Base-by-base conservation (phyloP, 2,797 vertebrate species). In the Peromyscus nudipes region DNA sequence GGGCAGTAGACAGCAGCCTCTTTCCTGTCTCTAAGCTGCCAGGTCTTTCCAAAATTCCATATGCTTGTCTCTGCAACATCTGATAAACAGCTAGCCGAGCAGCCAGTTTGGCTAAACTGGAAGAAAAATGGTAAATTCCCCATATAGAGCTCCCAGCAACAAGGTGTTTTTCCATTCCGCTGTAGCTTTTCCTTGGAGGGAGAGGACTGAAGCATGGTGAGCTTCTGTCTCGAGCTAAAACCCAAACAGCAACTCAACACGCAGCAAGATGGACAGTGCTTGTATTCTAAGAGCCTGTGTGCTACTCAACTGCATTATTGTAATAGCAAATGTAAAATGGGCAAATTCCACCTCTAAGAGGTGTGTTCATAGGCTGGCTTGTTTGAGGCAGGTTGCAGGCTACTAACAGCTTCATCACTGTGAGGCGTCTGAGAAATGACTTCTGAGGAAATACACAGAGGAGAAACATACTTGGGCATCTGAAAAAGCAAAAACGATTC, bases 141-240 rank as follows among this genome's bases (percentile, higher is more conserved):
- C 80, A 79, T 52, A 57, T 0, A 92, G 79, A 93, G 82, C 60
- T 95, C 86, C 83, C 60, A 91, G 52, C 31, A 79, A 71, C 92
- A 73, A 96, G 84, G 93, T 94, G 84, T 90, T 98, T 97, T 97
- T 96, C 96, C 94, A 95, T 76, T 93, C 77, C 27, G 71, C 13
- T 83, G 10, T 79, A 89, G 84, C 57, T 88, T 90, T 94, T 79
- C 81, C 65, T 85, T 67, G 69, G 82, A 95, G 57, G 65, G 34
- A 94, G n/a, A 92, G 87, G 65, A 91, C 65, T 62, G 83, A 93
- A 96, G 90, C 69, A 82, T 96, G n/a, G 55, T 83, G 89, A 91
- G 94, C 40, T 77, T 97, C 69, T 52, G n/a, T 29, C 57, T 97
- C 43, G 31, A 89, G 81, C 89, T 94, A 93, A 97, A 97, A 91